Evolutionary conservation across 2,888 invertebrate genomes (phyloP).

Genomic region (Chrysodeixis includens): DNA sequence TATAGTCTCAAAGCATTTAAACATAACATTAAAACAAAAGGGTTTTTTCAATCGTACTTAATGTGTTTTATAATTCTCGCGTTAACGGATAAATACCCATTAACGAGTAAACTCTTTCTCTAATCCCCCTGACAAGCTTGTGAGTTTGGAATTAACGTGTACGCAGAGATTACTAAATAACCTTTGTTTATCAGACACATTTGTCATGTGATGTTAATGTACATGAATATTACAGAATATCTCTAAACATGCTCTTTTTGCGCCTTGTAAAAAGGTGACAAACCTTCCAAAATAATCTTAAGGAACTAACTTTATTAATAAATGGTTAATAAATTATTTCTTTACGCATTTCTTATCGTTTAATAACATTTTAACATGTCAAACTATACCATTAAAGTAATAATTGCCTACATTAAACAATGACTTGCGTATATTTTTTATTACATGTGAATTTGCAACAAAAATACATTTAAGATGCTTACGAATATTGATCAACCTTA

Average conservation of each 20-base stretch:
- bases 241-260: neutral
- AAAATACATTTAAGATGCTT: neutral
- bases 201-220: conserved; percentile 1
- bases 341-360: no score
- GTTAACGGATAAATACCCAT: neutral
- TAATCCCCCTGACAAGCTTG: neutral
- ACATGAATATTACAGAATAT: neutral
- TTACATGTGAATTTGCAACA: neutral
- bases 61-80: no score
- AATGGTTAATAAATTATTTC: neutral
- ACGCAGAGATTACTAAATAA: conserved; percentile 1
- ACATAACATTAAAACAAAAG: no score
- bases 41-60: no score
- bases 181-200: neutral
- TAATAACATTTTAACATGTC: neutral
- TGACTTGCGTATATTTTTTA: neutral
- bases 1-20: neutral
- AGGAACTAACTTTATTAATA: neutral
- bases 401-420: neutral
- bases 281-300: neutral
- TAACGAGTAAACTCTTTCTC: neutral
- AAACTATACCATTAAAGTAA: neutral
- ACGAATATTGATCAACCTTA: neutral
- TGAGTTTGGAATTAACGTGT: neutral
- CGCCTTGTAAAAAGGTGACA: neutral